Conservation (phyloP, 1,140 invertebrate genomes). For the Drosophila lacteicornis region DNA sequence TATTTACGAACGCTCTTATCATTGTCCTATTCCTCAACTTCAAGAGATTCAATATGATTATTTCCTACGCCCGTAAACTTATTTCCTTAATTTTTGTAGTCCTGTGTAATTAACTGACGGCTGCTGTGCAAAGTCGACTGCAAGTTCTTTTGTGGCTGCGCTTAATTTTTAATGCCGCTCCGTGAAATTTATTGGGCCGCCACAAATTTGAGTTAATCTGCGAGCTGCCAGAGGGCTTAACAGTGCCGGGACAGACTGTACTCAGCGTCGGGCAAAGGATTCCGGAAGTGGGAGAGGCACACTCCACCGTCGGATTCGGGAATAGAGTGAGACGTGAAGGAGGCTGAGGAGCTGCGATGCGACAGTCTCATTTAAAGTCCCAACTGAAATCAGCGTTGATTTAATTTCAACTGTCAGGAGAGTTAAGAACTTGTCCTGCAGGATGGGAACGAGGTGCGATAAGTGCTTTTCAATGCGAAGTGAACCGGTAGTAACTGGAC, state of each 20-base stretch:
- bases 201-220: constrained; percentile 80
- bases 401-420: constrained; percentile 60
- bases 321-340: background rate
- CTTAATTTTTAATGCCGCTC: constrained; percentile 77
- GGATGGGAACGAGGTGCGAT: constrained; percentile 59
- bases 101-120: constrained; percentile 63
- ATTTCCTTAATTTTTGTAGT: constrained; percentile 2
- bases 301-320: background rate
- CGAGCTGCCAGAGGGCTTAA: constrained; percentile 59
- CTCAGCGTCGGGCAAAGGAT: constrained; percentile 15
- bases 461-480: constrained; percentile 70
- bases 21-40: too few species aligned
- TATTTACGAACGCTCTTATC: too few species aligned
- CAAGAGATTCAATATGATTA: too few species aligned
- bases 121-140: constrained; percentile 54
- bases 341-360: constrained; percentile 2
- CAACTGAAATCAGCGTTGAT: constrained; percentile 65
- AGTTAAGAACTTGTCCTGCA: constrained; percentile 17
- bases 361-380: constrained; percentile 62
- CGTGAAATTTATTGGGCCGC: constrained; percentile 75
- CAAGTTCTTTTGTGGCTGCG: constrained; percentile 57
- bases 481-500: constrained; percentile 20
- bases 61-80: too few species aligned
- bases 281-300: constrained; percentile 2
- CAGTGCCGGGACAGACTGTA: constrained; percentile 48